phyloP scores from a whole-genome alignment of 2,797 vertebrate species.

The Chiloscyllium punctatum region DNA sequence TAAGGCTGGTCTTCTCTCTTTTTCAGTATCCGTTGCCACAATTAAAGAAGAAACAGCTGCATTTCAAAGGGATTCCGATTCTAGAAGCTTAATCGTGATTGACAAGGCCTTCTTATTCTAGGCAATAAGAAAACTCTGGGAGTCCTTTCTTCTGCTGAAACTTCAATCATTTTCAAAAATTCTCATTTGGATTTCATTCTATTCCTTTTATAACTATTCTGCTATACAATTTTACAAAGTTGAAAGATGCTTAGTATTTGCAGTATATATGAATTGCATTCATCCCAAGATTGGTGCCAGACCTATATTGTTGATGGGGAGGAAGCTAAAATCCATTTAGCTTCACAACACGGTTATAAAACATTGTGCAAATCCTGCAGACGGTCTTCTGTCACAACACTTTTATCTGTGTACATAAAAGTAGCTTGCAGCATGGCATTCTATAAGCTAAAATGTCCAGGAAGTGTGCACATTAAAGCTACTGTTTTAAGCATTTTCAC shows the following conservation, averaged over 20 bases:
- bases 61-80: conserved; percentile 81
- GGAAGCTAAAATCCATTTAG: conserved; percentile 55
- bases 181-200: conserved; percentile 78
- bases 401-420: conserved; percentile 44
- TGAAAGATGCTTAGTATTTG: conserved; percentile 64
- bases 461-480: conserved; percentile 32
- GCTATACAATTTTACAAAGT: conserved; percentile 55
- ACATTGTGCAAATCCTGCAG: conserved; percentile 42
- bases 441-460: conserved; percentile 36
- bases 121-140: conserved; percentile 73
- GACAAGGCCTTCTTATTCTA: conserved; percentile 72
- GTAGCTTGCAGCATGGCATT: conserved; percentile 18
- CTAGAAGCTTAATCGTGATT: conserved; percentile 78
- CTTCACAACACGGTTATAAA: conserved; percentile 62
- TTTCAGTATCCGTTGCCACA: conserved; percentile 69
- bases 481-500: conserved; percentile 37
- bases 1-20: conserved; percentile 75
- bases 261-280: conserved; percentile 54
- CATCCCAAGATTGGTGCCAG: conserved; percentile 50
- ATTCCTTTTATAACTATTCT: conserved; percentile 76
- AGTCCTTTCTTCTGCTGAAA: conserved; percentile 79
- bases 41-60: conserved; percentile 83
- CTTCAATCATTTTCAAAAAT: conserved; percentile 81
- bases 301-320: conserved; percentile 48
- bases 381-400: conserved; percentile 47